Conservation (phyloP, 2,888 invertebrate species). For the Linyphia triangularis region DNA sequence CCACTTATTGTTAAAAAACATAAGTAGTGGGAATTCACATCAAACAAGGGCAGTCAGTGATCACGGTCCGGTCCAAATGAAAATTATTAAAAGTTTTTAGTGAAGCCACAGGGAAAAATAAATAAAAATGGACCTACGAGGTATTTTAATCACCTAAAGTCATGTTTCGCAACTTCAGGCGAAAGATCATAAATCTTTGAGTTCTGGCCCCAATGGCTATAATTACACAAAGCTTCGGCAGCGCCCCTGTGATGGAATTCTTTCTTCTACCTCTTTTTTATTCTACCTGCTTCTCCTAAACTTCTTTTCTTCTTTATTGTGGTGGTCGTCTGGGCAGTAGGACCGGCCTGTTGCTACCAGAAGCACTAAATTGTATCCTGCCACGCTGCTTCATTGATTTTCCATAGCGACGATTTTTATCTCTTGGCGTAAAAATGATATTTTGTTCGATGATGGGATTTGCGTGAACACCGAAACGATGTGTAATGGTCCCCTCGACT, state of each 20-base stretch:
- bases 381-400: slow-evolving; percentile 52
- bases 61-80: slow-evolving; percentile 23
- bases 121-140: slow-evolving; percentile 31
- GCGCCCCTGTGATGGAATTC: slow-evolving; percentile 55
- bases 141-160: slow-evolving; percentile 73
- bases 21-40: slow-evolving; percentile 14
- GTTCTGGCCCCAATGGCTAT: slow-evolving; percentile 67
- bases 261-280: slow-evolving; percentile 61
- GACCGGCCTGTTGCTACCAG: slow-evolving; percentile 4
- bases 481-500: background rate
- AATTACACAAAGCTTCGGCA: slow-evolving; percentile 66
- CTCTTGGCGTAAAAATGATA: slow-evolving; percentile 22
- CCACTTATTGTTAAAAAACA: slow-evolving; percentile 40
- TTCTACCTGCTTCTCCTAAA: slow-evolving; percentile 28
- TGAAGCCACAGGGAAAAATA: background rate
- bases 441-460: slow-evolving; percentile 2
- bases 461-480: background rate
- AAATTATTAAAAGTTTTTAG: slow-evolving; percentile 43
- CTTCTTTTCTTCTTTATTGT: slow-evolving; percentile 22
- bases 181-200: slow-evolving; percentile 65
- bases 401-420: background rate
- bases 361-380: slow-evolving; percentile 62
- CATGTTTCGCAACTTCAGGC: slow-evolving; percentile 60
- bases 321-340: background rate
- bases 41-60: slow-evolving; percentile 6